Percentiles rank a stretch among this genome's conserved stretches.
Evolutionary conservation across 2,888 invertebrate species (phyloP).

Genomic region (Himalopsyche tibetana): DNA sequence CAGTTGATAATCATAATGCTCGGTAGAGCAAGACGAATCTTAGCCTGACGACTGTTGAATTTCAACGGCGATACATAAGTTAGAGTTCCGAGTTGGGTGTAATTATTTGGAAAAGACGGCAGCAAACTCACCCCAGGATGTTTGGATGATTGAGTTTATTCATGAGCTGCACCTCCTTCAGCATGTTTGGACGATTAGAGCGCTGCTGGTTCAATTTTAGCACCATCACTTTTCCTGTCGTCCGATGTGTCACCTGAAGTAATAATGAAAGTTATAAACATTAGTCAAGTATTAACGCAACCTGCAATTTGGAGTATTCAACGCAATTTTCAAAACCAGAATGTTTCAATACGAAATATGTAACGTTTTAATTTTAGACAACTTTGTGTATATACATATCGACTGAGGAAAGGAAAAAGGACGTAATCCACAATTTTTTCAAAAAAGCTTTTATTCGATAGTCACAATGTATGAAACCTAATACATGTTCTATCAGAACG

Average conservation of each 20-base stretch:
- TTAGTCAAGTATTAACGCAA: not conserved
- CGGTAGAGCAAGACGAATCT: not conserved
- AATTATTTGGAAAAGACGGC: slow-evolving; percentile 2
- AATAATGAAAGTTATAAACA: slow-evolving; percentile 46
- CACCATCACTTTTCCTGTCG: slow-evolving; percentile 96
- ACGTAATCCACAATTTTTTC: too few species aligned
- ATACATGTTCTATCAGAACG: too few species aligned
- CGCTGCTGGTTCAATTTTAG: slow-evolving; percentile 96
- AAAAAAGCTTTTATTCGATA: too few species aligned
- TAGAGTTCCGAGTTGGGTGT: not conserved
- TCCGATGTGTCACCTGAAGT: slow-evolving; percentile 93
- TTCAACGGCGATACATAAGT: not conserved
- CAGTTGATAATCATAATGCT: not conserved
- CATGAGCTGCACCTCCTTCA: slow-evolving; percentile 97
- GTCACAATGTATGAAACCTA: too few species aligned
- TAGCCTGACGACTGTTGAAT: not conserved
- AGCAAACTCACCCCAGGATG: slow-evolving; percentile 86
- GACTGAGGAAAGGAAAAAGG: too few species aligned
- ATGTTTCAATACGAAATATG: too few species aligned
- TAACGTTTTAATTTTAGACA: too few species aligned
- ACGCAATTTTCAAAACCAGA: too few species aligned
- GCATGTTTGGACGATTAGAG: slow-evolving; percentile 96
- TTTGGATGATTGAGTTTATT: slow-evolving; percentile 96
- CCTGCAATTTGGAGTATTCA: not conserved
- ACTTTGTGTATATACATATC: too few species aligned